A percentile compares a stretch with the other conserved stretches of the same genome.
phyloP scores from a whole-genome alignment of 1,140 invertebrate species.

The Melanaphis sacchari region DNA sequence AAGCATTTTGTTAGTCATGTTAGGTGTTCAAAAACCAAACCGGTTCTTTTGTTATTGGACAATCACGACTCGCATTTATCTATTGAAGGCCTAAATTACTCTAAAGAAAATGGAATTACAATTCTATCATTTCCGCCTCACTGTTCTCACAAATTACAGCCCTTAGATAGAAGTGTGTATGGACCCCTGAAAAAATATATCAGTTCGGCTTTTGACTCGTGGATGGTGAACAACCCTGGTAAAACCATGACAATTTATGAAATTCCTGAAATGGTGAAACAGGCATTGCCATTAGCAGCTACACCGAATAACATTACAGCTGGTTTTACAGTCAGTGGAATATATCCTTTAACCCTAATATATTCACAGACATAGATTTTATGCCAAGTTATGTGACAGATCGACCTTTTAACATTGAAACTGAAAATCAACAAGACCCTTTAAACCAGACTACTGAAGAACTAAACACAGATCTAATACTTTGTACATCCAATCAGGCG shows the following conservation, averaged over 20 bases:
- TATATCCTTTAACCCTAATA: background rate
- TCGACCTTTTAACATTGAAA: background rate
- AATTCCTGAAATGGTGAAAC: conserved; percentile 59
- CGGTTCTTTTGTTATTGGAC: conserved; percentile 54
- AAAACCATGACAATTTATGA: conserved; percentile 62
- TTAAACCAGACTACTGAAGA: too few species aligned
- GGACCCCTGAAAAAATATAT: conserved; percentile 24
- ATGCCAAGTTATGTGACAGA: background rate
- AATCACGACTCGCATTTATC: conserved; percentile 58
- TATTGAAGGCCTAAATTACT: conserved; percentile 45
- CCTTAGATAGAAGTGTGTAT: conserved; percentile 33
- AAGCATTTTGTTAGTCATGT: conserved; percentile 55
- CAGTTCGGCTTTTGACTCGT: conserved; percentile 60
- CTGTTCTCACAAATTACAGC: background rate
- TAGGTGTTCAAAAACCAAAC: background rate
- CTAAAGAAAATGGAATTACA: background rate
- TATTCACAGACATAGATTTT: background rate
- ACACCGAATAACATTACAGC: conserved; percentile 59
- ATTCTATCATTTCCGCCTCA: background rate
- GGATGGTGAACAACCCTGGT: conserved; percentile 62
- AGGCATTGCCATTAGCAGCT: conserved; percentile 60
- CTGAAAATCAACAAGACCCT: background rate
- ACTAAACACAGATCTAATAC: too few species aligned
- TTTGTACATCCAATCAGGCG: too few species aligned
- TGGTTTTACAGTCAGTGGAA: background rate